Percentiles rank a stretch among this genome's conserved stretches.
These are phyloP conservation scores for Paracentrotus lividus DNA, from an alignment of 53 echinoderm and acorn worm species.

Conservation along the genomic window DNA sequence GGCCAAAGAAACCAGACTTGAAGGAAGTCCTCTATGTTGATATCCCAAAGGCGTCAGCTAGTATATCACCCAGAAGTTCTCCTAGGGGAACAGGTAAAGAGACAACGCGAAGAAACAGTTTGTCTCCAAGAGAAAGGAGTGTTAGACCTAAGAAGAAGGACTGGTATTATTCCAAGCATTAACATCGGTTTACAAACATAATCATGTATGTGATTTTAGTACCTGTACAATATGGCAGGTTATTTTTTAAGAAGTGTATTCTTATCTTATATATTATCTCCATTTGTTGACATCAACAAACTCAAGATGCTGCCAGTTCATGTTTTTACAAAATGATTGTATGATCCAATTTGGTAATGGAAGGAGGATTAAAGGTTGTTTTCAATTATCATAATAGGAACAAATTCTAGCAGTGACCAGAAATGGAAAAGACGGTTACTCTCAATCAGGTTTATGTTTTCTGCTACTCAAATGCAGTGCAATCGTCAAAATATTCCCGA, in stretches of 20 bases:
- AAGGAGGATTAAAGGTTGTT: background rate
- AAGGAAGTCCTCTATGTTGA: slow-evolving; percentile 84
- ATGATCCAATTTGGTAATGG: background rate
- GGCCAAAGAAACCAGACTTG: slow-evolving; percentile 48
- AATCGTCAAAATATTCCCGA: no score
- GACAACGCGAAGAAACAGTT: slow-evolving; percentile 64
- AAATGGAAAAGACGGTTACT: no score
- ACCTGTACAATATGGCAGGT: background rate
- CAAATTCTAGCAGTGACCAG: no score
- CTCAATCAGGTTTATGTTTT: no score
- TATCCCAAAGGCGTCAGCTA: slow-evolving; percentile 70
- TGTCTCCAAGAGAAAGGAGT: slow-evolving; percentile 92
- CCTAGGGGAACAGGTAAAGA: slow-evolving; percentile 71
- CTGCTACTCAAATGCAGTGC: no score
- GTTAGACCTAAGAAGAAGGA: slow-evolving; percentile 89
- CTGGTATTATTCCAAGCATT: slow-evolving; percentile 67
- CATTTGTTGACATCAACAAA: background rate
- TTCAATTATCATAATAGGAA: no score
- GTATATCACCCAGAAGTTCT: slow-evolving; percentile 63
- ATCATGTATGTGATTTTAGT: background rate
- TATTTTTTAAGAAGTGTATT: background rate
- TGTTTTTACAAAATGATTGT: background rate
- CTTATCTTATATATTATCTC: background rate
- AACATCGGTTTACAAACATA: background rate
- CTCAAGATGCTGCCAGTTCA: background rate